Evolutionary conservation across 2,888 invertebrate genomes (phyloP), one percentile per base, ranked within the genome.

Genomic region (Molorchus minor): DNA sequence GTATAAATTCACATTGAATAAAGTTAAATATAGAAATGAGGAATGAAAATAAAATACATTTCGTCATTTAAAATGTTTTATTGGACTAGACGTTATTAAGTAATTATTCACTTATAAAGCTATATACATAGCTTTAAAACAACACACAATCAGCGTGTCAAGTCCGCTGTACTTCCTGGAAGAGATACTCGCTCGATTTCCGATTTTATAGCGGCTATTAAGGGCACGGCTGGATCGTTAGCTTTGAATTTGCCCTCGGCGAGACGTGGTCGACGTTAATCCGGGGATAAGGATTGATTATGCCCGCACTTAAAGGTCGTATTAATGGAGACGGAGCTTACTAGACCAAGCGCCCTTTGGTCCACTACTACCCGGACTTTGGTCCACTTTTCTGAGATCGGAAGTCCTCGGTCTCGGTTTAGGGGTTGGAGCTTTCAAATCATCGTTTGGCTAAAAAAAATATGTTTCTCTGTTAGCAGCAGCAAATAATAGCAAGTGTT

Each of bases 191-290:
- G 78, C 43, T 77, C 76, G 3, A 81, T 73, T 70, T 94, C 94
- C 61, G 86, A 88, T 79, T 92, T 93, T 74, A 94, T 94, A 64
- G 93, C 92, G 40, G 90, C 88, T 70, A 94, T 93, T 19, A 94
- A 84, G 0, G 93, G 93, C 10, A 92, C 86, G 0, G 93, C 93
- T 0, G 93, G 91, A 77, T 93, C 89, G 46, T 85, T 84, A 0
- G 84, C 82, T 1, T 82, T 77, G 61, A 89, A 82, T n/a, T 82
- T 82, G 3, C 85, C 85, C 63, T 87, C 86, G 0, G 86, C 16
- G 85, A 74, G 35, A 89, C 82, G 15, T 88, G 82, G 15, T 80
- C 81, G 0, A 82, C 80, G 66, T 84, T 83, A 12, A 83, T 74
- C 66, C 77, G 81, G 54, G 83, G 83, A 60, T 38, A 76, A 72